These are phyloP conservation scores for Manis crassicaudata DNA, from an alignment of 2,797 vertebrate species.

Conservation along the genomic window DNA sequence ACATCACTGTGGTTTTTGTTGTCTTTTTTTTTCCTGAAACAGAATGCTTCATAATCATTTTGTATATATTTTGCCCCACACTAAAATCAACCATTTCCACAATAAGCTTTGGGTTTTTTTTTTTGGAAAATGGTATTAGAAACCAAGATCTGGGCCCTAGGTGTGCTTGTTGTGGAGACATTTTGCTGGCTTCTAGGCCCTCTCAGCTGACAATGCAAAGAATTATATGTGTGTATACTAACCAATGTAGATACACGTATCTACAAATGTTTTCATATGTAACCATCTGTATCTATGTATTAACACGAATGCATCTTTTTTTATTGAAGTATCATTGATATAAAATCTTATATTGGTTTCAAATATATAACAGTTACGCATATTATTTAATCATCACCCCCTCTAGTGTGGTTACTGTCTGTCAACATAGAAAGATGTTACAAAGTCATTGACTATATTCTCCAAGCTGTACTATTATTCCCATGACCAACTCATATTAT, in stretches of 20 bases:
- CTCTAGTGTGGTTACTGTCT: too few relatives aligned
- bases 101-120: background rate
- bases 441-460: too few relatives aligned
- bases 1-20: background rate
- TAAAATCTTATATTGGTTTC: too few relatives aligned
- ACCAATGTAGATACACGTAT: background rate
- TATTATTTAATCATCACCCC: too few relatives aligned
- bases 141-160: background rate
- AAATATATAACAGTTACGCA: too few relatives aligned
- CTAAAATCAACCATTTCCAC: background rate
- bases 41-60: background rate
- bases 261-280: background rate
- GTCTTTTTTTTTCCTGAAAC: background rate
- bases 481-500: too few relatives aligned
- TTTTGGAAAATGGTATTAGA: background rate
- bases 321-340: too few relatives aligned
- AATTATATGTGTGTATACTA: background rate
- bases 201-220: background rate
- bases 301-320: background rate
- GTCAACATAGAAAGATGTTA: too few relatives aligned
- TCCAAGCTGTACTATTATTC: too few relatives aligned
- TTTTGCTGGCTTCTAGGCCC: background rate
- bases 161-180: background rate
- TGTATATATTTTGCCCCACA: background rate
- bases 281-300: background rate